Evolutionary conservation across 2,797 vertebrate genomes (phyloP), one percentile per base, ranked within the genome.

Genomic region (Xiphophorus birchmanni): DNA sequence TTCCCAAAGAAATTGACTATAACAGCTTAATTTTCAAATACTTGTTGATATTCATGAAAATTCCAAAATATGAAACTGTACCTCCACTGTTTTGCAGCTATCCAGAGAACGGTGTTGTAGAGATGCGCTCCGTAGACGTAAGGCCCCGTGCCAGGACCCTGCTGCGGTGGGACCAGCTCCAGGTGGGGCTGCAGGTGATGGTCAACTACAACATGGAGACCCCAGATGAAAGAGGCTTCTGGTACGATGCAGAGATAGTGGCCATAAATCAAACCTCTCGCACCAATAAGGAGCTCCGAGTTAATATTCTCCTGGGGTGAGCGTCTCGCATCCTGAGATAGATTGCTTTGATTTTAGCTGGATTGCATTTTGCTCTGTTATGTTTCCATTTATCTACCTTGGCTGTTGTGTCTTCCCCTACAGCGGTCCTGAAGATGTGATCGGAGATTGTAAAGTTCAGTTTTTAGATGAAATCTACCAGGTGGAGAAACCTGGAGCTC

Each of bases 151-250:
- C 98, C 89, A 96, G 98, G 92, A 98, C 97, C 29, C 93, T 96
- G 89, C 95, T 99, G 87, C 96, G 96, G 75, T 99, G 97, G 96
- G 97, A 96, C 87, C 97, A 99, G 90, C 95, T 99, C 45, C 94
- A 95, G 89, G 95, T 97, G 76, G 98, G 98, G 85, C 97, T 97
- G 94, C 92, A 90, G 26, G 97, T 99, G 85, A 98, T 99, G 97
- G 97, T 99, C 90, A 99, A 99, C 95, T 99, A 99, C 95, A 99
- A 99, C 91, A 95, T 99, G 90, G 98, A 99, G 94, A 96, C 96
- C 12, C 98, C 98, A 4, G 96, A 98, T 81, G 98, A 99, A 93
- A 96, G 98, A 93, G 98, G 98, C 89, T 99, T 99, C 92, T 99
- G 98, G 98, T 99, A 98, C 85, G 98, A 99, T 81, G 98, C 97